These are phyloP conservation scores for Limanda limanda DNA, from an alignment of 2,113 vertebrate species.

Conservation along the genomic window DNA sequence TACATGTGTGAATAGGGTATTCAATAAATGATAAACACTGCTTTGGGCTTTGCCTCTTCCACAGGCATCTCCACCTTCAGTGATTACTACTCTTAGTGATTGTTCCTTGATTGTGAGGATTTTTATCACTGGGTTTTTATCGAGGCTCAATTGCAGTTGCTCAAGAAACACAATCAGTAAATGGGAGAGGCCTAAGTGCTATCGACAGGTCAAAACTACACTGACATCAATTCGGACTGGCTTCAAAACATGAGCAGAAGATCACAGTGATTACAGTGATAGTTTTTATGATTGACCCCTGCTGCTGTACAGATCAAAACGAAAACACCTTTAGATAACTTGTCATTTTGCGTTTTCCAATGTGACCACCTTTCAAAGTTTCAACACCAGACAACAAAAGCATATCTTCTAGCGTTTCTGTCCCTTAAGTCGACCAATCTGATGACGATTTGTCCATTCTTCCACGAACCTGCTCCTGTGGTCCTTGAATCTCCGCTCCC, in stretches of 20 bases:
- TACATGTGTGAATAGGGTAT: not conserved
- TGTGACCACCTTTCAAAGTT: constrained; percentile 4
- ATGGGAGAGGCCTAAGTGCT: constrained; percentile 29
- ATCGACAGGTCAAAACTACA: constrained; percentile 30
- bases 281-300: constrained; percentile 19
- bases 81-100: not conserved
- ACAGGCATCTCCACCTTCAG: not conserved
- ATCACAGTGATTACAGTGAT: constrained; percentile 42
- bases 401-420: not conserved
- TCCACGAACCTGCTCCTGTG: constrained; percentile 25
- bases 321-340: constrained; percentile 12
- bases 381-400: constrained; percentile 5
- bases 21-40: not conserved
- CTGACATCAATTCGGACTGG: constrained; percentile 32
- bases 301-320: not conserved
- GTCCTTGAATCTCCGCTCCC: constrained; percentile 31
- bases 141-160: not conserved
- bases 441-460: constrained; percentile 30
- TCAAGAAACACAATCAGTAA: constrained; percentile 22
- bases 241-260: constrained; percentile 26
- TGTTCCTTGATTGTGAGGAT: not conserved
- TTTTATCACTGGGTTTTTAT: constrained; percentile 16
- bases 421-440: not conserved
- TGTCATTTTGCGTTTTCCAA: constrained; percentile 21
- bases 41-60: not conserved